A percentile compares a stretch with the other conserved stretches of the same genome.
phyloP scores from a whole-genome alignment of 2,113 vertebrate genomes.

The Varanus komodoensis region DNA sequence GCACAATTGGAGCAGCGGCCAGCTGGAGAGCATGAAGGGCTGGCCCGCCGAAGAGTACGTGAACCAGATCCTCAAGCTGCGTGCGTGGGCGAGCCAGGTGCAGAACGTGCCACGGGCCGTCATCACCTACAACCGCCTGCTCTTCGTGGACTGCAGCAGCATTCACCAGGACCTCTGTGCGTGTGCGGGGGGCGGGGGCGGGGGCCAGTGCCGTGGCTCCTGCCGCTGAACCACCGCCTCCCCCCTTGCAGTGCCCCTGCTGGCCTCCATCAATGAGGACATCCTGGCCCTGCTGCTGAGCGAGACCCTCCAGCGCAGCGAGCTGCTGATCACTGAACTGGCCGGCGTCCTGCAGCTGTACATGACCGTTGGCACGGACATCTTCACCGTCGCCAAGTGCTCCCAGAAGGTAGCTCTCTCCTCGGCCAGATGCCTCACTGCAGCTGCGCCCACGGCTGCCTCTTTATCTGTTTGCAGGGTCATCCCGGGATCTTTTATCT shows the following conservation, averaged over 20 bases:
- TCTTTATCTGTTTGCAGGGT: no score
- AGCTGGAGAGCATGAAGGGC: slow-evolving; percentile 72
- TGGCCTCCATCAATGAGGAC: slow-evolving; percentile 70
- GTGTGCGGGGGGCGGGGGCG: not conserved
- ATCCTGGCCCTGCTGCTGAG: slow-evolving; percentile 68
- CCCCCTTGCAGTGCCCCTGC: slow-evolving; percentile 64
- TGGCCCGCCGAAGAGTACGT: slow-evolving; percentile 69
- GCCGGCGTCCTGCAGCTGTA: slow-evolving; percentile 64
- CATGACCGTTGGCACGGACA: slow-evolving; percentile 64
- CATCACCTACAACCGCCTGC: slow-evolving; percentile 75
- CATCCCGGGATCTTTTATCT: no score
- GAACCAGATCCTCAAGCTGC: slow-evolving; percentile 67
- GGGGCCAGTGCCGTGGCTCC: no score
- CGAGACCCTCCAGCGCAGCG: slow-evolving; percentile 68
- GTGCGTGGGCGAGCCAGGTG: slow-evolving; percentile 69
- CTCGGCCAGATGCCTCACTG: not conserved
- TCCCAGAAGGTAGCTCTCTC: slow-evolving; percentile 73
- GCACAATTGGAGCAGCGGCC: slow-evolving; percentile 69
- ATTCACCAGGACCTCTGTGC: slow-evolving; percentile 75
- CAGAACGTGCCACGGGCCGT: slow-evolving; percentile 53
- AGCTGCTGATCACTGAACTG: slow-evolving; percentile 74
- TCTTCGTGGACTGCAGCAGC: slow-evolving; percentile 71
- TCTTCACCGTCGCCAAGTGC: slow-evolving; percentile 73
- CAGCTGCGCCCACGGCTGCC: not conserved
- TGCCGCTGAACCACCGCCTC: no score